Evolutionary conservation across 2,888 invertebrate species (phyloP).

Genomic region (Lochmaea crataegi): DNA sequence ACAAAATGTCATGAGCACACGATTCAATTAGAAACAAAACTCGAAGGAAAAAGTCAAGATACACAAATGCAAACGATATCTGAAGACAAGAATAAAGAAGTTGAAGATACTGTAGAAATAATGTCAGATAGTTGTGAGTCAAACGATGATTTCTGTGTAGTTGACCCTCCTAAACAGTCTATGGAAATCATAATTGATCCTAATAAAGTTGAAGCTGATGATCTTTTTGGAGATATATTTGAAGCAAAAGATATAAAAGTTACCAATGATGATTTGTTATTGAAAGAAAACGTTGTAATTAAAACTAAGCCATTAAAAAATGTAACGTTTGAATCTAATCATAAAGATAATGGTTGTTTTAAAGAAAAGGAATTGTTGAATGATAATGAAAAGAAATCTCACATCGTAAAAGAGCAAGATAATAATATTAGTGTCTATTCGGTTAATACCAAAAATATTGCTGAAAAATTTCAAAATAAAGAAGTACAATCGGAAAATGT

Average conservation of each 20-base stretch:
- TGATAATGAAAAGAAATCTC: not conserved
- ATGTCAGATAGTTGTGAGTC: slow-evolving; percentile 54
- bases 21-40: not conserved
- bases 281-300: not conserved
- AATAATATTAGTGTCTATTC: not conserved
- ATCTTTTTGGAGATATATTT: slow-evolving; percentile 81
- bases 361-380: slow-evolving; percentile 4
- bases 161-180: not conserved
- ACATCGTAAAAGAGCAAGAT: slow-evolving; percentile 2
- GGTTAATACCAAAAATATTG: slow-evolving; percentile 14
- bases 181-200: slow-evolving; percentile 64
- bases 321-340: slow-evolving; percentile 62
- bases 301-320: slow-evolving; percentile 52
- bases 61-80: not conserved
- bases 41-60: not conserved
- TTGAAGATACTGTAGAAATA: slow-evolving; percentile 31
- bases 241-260: slow-evolving; percentile 14
- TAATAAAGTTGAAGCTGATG: slow-evolving; percentile 65
- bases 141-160: slow-evolving; percentile 13
- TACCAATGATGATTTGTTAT: not conserved
- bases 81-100: not conserved
- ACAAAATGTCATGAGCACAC: not conserved
- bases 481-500: slow-evolving; percentile 14
- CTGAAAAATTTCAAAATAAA: slow-evolving; percentile 22
- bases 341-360: slow-evolving; percentile 63